Conservation (phyloP, 2,797 vertebrate species). For the Sebastes aleutianus region DNA sequence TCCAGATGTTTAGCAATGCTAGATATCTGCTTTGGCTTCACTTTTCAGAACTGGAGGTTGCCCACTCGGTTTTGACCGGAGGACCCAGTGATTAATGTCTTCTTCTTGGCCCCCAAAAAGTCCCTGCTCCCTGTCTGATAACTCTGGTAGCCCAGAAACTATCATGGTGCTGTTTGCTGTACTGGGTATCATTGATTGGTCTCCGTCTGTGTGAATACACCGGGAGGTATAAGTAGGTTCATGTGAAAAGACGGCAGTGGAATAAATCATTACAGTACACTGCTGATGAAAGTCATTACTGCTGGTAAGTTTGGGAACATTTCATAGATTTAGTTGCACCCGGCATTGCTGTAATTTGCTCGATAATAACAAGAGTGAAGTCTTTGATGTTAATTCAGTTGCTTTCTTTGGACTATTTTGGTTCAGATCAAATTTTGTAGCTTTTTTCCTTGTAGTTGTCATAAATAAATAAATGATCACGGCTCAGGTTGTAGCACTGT, state of each 20-base stretch:
- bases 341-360: neutral
- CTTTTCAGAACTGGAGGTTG: too few relatives aligned
- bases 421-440: neutral
- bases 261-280: neutral
- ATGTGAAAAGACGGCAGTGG: neutral
- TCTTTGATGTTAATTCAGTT: neutral
- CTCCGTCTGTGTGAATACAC: neutral
- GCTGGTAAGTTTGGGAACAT: neutral
- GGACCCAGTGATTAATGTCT: neutral
- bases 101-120: neutral
- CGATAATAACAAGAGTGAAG: neutral
- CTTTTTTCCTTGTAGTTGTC: neutral
- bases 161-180: neutral
- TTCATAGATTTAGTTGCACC: neutral
- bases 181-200: neutral
- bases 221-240: neutral
- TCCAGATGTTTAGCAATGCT: too few relatives aligned
- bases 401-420: neutral
- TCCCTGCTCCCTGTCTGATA: neutral
- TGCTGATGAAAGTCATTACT: neutral
- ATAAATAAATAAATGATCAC: slow-evolving; percentile 3
- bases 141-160: neutral
- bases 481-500: neutral
- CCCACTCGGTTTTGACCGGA: neutral
- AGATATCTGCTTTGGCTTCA: too few relatives aligned